Evolutionary conservation across 2,113 vertebrate species (phyloP).

Genomic region (Neodontobutis hainanensis): DNA sequence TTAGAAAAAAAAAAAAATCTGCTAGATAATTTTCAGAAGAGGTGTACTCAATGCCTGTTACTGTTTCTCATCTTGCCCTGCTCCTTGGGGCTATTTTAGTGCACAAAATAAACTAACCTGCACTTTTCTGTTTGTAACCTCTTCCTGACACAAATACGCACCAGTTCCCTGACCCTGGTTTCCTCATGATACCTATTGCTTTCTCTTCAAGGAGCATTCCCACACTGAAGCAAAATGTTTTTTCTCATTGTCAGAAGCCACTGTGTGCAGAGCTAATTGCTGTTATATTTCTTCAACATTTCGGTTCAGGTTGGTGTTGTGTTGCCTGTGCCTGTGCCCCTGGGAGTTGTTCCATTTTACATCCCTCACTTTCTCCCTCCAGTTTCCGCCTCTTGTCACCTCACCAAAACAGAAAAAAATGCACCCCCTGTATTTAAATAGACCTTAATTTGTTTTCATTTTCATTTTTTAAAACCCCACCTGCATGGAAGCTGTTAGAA

Average conservation of each 20-base stretch:
- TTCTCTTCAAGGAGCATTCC: conserved; percentile 14
- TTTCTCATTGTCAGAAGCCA: conserved; percentile 45
- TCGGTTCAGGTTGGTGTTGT: conserved; percentile 54
- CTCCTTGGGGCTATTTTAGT: conserved; percentile 20
- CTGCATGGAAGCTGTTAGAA: conserved; percentile 24
- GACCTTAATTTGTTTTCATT: conserved; percentile 50
- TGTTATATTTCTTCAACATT: conserved; percentile 60
- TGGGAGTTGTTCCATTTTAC: conserved; percentile 68
- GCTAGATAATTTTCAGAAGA: conserved; percentile 1
- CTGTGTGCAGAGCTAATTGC: conserved; percentile 51
- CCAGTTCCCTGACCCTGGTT: conserved; percentile 1
- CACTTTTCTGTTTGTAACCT: conserved; percentile 17
- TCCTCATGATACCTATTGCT: conserved; percentile 18
- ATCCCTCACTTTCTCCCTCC: conserved; percentile 39
- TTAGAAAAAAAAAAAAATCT: not conserved
- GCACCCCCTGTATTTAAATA: conserved; percentile 45
- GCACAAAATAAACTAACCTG: conserved; percentile 27
- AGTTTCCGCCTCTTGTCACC: conserved; percentile 27
- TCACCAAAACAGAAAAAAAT: conserved; percentile 17
- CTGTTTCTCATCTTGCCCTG: conserved; percentile 16
- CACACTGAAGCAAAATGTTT: conserved; percentile 20
- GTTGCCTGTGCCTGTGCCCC: conserved; percentile 47
- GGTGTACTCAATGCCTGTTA: conserved; percentile 13
- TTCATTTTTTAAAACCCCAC: conserved; percentile 16
- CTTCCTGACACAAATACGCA: conserved; percentile 2